Percentiles rank a stretch among this genome's conserved stretches.
Conservation (phyloP, 92 coral and sea anemone genomes). For the Palythoa grandis region DNA sequence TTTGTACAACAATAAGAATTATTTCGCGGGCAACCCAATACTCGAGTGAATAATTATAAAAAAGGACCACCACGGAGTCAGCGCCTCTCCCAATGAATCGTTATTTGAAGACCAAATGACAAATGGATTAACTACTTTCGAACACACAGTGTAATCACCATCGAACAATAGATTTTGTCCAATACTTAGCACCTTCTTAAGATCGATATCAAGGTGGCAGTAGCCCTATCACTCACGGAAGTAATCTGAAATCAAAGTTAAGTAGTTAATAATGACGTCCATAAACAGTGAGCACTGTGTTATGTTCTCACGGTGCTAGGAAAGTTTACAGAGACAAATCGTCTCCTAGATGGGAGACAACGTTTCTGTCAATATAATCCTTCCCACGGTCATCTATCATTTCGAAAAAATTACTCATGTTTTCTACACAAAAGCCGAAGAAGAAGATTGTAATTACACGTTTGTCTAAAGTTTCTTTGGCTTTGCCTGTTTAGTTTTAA, state of each 20-base stretch:
- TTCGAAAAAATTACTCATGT: not conserved
- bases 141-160: not conserved
- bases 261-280: conserved; percentile 2
- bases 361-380: conserved; percentile 3
- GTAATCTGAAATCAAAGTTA: conserved; percentile 22
- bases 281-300: not conserved
- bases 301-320: conserved; percentile 44
- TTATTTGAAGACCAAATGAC: not conserved
- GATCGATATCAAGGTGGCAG: not conserved
- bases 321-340: conserved; percentile 36
- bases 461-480: too few species aligned
- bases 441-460: too few species aligned
- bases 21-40: not conserved
- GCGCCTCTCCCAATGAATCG: conserved; percentile 1
- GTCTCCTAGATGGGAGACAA: conserved; percentile 39
- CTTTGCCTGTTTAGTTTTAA: too few species aligned
- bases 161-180: not conserved
- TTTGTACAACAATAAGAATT: conserved; percentile 1
- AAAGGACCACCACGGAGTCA: not conserved
- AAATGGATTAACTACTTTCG: not conserved
- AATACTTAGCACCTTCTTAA: conserved; percentile 7
- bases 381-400: conserved; percentile 43
- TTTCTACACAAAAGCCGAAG: not conserved
- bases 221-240: conserved; percentile 26
- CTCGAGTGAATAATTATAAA: not conserved